Percentiles rank a stretch among this genome's conserved stretches.
These are phyloP conservation scores for Paradoxurus hermaphroditus DNA, from an alignment of 2,113 vertebrate species.

Conservation along the genomic window DNA sequence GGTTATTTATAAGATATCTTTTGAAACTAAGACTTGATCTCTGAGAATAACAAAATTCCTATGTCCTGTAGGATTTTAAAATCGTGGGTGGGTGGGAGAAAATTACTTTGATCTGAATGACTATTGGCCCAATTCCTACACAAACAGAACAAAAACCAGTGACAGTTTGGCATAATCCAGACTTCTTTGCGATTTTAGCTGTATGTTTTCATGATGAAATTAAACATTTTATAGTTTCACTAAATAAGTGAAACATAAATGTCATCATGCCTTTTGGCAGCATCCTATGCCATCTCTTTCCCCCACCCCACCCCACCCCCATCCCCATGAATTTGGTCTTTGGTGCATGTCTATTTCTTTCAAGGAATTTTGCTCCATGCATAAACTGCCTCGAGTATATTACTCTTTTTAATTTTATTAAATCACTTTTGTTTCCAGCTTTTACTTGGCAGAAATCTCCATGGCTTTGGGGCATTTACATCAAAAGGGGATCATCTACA, in stretches of 20 bases:
- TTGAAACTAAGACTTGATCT: conserved; percentile 53
- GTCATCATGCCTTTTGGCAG: conserved; percentile 51
- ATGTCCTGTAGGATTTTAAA: conserved; percentile 48
- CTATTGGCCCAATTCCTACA: conserved; percentile 33
- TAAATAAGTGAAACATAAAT: conserved; percentile 53
- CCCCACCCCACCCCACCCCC: background rate
- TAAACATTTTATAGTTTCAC: conserved; percentile 56
- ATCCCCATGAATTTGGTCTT: conserved; percentile 64
- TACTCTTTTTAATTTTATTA: conserved; percentile 74
- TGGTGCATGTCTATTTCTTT: conserved; percentile 71
- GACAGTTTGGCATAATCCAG: conserved; percentile 50
- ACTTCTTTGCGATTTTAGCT: conserved; percentile 43
- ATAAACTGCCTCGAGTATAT: conserved; percentile 67
- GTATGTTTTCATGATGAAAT: conserved; percentile 48
- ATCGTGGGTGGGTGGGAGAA: conserved; percentile 49
- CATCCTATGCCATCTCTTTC: conserved; percentile 34
- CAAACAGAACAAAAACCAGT: conserved; percentile 43
- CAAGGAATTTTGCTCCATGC: conserved; percentile 72
- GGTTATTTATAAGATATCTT: conserved; percentile 7
- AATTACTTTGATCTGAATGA: conserved; percentile 54
- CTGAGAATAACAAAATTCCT: conserved; percentile 53
- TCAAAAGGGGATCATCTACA: conserved; percentile 99
- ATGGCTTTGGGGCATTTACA: conserved; percentile 99
- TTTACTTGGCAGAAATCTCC: conserved; percentile 99
- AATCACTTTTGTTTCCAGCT: conserved; percentile 87